A percentile compares a stretch with the other conserved stretches of the same genome.
Conservation (phyloP, 2,888 invertebrate species). For the Melanotus villosus region DNA sequence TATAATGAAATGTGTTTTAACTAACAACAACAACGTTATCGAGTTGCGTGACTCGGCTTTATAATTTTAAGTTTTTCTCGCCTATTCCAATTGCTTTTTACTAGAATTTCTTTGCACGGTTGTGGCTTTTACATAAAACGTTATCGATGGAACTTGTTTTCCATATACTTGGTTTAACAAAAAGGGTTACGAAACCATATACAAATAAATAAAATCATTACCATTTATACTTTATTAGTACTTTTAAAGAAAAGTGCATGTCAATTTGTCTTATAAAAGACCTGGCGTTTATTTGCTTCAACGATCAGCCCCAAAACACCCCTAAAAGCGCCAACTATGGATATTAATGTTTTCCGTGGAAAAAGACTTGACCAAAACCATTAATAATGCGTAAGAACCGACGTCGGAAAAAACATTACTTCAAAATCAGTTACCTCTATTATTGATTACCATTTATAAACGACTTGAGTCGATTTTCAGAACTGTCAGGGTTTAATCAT, state of each 20-base stretch:
- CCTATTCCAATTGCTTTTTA: not conserved
- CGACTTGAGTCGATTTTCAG: not conserved
- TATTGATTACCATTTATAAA: conserved; percentile 14
- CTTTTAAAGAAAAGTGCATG: not conserved
- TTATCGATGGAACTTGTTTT: not conserved
- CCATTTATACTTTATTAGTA: not conserved
- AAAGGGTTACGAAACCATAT: too few species aligned
- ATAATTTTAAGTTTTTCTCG: not conserved
- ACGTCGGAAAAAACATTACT: conserved; percentile 8
- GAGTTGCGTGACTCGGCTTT: not conserved
- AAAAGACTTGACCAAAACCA: conserved; percentile 20
- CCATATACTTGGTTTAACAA: not conserved
- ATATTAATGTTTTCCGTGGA: conserved; percentile 19
- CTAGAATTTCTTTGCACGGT: not conserved
- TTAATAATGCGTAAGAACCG: conserved; percentile 22
- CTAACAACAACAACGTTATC: not conserved
- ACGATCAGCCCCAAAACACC: not conserved
- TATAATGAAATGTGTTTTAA: too few species aligned
- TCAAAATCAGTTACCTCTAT: conserved; percentile 21
- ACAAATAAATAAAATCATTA: not conserved
- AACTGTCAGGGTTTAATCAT: not conserved
- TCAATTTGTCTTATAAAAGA: too few species aligned
- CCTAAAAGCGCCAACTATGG: conserved; percentile 3
- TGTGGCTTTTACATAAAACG: not conserved
- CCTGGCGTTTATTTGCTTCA: not conserved